These are phyloP conservation scores for Amblyjoppa fuscipennis DNA, from an alignment of 2,888 invertebrate species.

Conservation along the genomic window DNA sequence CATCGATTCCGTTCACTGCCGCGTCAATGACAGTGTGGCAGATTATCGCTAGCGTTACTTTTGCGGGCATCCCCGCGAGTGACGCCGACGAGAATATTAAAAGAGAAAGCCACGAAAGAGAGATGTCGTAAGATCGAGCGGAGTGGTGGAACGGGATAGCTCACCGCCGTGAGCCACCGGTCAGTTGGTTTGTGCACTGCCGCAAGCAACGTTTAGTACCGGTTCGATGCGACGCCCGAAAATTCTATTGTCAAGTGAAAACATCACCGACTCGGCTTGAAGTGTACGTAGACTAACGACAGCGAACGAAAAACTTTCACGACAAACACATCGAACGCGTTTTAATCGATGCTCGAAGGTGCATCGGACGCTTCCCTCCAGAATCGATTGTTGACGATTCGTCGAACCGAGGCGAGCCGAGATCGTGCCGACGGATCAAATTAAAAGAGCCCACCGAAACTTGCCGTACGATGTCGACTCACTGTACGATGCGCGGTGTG, in stretches of 20 bases:
- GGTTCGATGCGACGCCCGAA: constrained; percentile 27
- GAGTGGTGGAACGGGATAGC: constrained; percentile 49
- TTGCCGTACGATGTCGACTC: constrained; percentile 39
- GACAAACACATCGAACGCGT: neutral
- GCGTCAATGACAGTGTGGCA: constrained; percentile 12
- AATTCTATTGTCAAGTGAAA: neutral
- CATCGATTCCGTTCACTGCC: neutral
- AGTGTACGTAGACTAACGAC: neutral
- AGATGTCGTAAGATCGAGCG: constrained; percentile 75
- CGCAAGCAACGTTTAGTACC: constrained; percentile 35
- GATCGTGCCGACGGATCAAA: neutral
- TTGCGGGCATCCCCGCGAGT: constrained; percentile 56
- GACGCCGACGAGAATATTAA: constrained; percentile 70
- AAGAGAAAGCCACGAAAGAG: constrained; percentile 77
- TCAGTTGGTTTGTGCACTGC: constrained; percentile 70
- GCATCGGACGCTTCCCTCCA: neutral
- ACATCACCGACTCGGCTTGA: constrained; percentile 14
- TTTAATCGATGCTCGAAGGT: neutral
- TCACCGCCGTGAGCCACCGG: constrained; percentile 60
- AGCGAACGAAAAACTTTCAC: neutral
- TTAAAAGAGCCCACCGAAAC: neutral
- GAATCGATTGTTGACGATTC: neutral
- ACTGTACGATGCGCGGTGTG: neutral
- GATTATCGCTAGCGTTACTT: constrained; percentile 47
- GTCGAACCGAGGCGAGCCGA: neutral